phyloP scores from a whole-genome alignment of 2,113 vertebrate species.

The Silurus asotus region DNA sequence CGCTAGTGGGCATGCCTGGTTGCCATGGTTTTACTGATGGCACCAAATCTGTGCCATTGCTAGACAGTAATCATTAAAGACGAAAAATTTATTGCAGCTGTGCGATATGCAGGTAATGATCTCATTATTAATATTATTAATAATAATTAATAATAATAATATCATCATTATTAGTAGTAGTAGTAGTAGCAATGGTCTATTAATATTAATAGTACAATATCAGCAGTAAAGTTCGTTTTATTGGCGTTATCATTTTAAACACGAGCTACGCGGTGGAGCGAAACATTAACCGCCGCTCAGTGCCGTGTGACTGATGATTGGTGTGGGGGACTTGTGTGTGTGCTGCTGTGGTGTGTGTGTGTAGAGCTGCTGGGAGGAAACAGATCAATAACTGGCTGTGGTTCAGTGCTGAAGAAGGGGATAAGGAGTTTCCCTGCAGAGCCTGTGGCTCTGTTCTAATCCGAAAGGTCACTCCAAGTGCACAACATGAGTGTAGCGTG shows the following conservation, averaged over 20 bases:
- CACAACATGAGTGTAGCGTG: neutral
- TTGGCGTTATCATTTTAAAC: neutral
- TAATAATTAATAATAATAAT: neutral
- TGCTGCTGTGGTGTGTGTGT: slow-evolving; percentile 1
- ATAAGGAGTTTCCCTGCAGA: slow-evolving; percentile 23
- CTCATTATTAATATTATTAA: neutral
- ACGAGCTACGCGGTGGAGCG: neutral
- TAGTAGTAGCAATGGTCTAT: neutral
- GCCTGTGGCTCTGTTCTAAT: slow-evolving; percentile 7
- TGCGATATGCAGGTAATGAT: neutral
- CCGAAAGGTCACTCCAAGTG: slow-evolving; percentile 18
- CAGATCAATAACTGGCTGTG: slow-evolving; percentile 42
- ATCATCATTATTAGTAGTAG: neutral
- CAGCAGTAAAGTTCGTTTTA: neutral
- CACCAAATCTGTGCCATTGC: too few relatives aligned
- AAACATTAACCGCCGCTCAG: neutral
- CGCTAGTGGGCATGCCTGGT: neutral
- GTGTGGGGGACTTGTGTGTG: neutral
- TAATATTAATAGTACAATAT: neutral
- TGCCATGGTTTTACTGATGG: too few relatives aligned
- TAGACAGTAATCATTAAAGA: too few relatives aligned
- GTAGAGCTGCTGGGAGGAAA: slow-evolving; percentile 6
- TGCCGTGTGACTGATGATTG: neutral
- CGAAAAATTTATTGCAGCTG: neutral
- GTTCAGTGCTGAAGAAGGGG: neutral